phyloP scores from a whole-genome alignment of 2,888 invertebrate genomes.

The Cephus pulcher region DNA sequence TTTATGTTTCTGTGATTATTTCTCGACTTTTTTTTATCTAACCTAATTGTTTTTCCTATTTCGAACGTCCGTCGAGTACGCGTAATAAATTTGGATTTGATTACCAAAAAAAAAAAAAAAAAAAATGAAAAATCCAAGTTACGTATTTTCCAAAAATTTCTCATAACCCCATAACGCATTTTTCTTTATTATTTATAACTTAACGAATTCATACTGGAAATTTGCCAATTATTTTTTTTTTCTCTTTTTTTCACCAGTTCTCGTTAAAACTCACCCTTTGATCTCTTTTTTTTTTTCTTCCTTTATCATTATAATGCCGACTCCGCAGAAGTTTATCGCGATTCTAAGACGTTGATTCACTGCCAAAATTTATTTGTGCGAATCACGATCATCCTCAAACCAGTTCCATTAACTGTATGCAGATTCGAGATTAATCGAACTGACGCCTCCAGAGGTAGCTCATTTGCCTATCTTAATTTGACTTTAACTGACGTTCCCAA shows the following conservation, averaged over 20 bases:
- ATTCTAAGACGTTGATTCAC: slow-evolving; percentile 8
- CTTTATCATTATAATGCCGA: background rate
- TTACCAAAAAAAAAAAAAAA: background rate
- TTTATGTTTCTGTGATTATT: background rate
- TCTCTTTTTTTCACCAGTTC: background rate
- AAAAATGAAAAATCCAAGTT: background rate
- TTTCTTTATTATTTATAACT: no score
- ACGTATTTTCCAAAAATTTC: no score
- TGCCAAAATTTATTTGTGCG: slow-evolving; percentile 8
- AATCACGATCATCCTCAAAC: background rate
- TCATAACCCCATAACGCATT: no score
- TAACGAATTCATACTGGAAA: background rate
- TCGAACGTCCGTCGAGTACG: background rate
- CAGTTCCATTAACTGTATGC: background rate
- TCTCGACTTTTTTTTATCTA: background rate
- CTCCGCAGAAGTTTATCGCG: slow-evolving; percentile 16
- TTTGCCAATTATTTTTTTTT: background rate
- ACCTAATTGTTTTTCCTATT: background rate
- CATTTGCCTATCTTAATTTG: background rate
- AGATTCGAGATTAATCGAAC: slow-evolving; percentile 27
- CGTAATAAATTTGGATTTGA: background rate
- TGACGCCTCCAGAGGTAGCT: slow-evolving; percentile 13
- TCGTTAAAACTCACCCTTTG: background rate
- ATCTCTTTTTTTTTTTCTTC: background rate
- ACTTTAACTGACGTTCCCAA: background rate